phyloP scores from a whole-genome alignment of 2,113 vertebrate genomes.

The Epinephelus moara region DNA sequence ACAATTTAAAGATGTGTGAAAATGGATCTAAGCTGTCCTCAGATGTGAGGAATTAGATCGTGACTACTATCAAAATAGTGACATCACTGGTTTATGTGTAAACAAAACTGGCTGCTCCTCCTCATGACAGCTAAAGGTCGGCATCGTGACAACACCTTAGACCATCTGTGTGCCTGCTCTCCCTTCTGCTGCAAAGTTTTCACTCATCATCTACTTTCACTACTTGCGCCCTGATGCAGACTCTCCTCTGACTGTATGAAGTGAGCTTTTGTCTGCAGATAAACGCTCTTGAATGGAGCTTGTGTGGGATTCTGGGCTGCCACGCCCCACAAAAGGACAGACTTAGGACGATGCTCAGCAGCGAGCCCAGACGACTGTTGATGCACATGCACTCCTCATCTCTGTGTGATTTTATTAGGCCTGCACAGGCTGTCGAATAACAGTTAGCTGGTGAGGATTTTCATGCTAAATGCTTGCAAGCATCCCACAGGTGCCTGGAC shows the following conservation, averaged over 20 bases:
- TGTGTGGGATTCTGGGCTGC: conserved; percentile 39
- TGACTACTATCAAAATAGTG: conserved; percentile 42
- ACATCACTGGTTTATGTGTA: conserved; percentile 53
- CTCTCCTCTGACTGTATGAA: conserved; percentile 38
- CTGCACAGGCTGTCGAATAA: conserved; percentile 44
- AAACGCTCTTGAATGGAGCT: conserved; percentile 43
- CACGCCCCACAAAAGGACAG: conserved; percentile 39
- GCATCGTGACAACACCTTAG: conserved; percentile 61
- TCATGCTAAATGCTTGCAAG: conserved; percentile 35
- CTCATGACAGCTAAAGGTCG: conserved; percentile 48
- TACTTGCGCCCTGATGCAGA: conserved; percentile 26
- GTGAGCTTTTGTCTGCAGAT: conserved; percentile 54
- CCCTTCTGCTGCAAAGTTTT: conserved; percentile 58
- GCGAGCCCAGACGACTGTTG: conserved; percentile 12
- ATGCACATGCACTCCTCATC: conserved; percentile 12
- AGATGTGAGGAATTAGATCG: conserved; percentile 15
- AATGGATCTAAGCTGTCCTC: not conserved
- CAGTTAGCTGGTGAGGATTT: conserved; percentile 6
- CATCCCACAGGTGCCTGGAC: conserved; percentile 60
- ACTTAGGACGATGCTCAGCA: conserved; percentile 5
- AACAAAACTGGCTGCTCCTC: conserved; percentile 48
- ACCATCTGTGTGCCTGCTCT: conserved; percentile 65
- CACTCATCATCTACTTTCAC: conserved; percentile 40
- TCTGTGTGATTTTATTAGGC: conserved; percentile 18
- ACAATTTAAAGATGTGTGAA: not conserved